phyloP scores from a whole-genome alignment of 2,113 vertebrate genomes.

The Indri indri region DNA sequence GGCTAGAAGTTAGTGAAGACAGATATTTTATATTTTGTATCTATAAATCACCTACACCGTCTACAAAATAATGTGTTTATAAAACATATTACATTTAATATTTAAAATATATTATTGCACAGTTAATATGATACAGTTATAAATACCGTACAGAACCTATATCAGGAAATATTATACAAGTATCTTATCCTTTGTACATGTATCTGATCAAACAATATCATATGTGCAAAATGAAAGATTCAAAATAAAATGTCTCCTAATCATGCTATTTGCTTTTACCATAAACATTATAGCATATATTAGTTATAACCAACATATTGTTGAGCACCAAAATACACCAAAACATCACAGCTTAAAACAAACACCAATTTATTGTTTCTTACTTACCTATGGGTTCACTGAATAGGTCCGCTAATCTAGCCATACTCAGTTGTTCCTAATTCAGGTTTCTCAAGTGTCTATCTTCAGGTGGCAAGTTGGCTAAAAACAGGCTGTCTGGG shows the following conservation, averaged over 20 bases:
- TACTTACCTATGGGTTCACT: not conserved
- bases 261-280: not conserved
- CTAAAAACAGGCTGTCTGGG: not conserved
- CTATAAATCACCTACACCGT: not conserved
- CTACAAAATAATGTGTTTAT: not conserved
- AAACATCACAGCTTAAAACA: not conserved
- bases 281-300: not conserved
- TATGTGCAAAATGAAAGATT: not conserved
- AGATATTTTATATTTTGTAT: not conserved
- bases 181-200: not conserved
- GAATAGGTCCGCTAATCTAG: not conserved
- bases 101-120: not conserved
- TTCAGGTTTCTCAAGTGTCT: not conserved
- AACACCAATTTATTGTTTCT: not conserved
- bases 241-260: not conserved
- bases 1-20: not conserved
- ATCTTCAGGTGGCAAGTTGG: not conserved
- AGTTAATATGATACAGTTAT: not conserved
- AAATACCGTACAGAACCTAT: not conserved
- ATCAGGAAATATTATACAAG: not conserved
- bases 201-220: not conserved
- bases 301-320: not conserved
- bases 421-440: not conserved
- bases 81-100: not conserved
- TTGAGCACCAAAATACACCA: not conserved